Percentiles rank a stretch among this genome's conserved stretches.
Evolutionary conservation across 2,888 invertebrate species (phyloP).

Genomic region (Magallana nippona): DNA sequence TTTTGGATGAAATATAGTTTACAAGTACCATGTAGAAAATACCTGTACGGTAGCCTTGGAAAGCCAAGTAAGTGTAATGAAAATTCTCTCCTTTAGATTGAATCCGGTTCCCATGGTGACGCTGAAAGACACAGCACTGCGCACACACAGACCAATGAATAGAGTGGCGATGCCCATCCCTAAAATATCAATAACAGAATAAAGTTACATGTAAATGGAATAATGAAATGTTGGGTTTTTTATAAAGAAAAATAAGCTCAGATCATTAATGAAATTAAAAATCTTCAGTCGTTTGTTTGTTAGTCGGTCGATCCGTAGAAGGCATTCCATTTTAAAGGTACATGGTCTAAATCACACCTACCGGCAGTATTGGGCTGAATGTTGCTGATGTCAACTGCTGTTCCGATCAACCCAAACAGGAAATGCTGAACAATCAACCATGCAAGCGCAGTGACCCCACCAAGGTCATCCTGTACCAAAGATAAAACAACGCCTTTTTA

Average conservation of each 20-base stretch:
- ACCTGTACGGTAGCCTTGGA: slow-evolving; percentile 97
- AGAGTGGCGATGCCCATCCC: slow-evolving; percentile 85
- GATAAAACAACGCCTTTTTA: background rate
- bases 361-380: slow-evolving; percentile 81
- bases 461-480: slow-evolving; percentile 82
- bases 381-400: slow-evolving; percentile 85
- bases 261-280: too few species aligned
- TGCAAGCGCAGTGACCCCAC: slow-evolving; percentile 92
- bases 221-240: background rate
- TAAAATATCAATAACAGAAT: slow-evolving; percentile 80
- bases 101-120: slow-evolving; percentile 85
- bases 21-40: background rate
- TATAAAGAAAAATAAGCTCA: background rate
- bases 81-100: slow-evolving; percentile 92
- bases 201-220: slow-evolving; percentile 11
- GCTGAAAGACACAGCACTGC: slow-evolving; percentile 77
- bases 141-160: slow-evolving; percentile 84
- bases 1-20: too few species aligned
- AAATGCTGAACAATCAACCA: slow-evolving; percentile 98
- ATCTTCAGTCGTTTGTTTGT: too few species aligned
- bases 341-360: slow-evolving; percentile 47
- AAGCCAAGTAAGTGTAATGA: slow-evolving; percentile 94
- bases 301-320: too few species aligned
- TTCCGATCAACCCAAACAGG: slow-evolving; percentile 95
- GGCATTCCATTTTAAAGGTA: background rate